phyloP scores from a whole-genome alignment of 2,797 vertebrate species.

The Onychomys arenicola region DNA sequence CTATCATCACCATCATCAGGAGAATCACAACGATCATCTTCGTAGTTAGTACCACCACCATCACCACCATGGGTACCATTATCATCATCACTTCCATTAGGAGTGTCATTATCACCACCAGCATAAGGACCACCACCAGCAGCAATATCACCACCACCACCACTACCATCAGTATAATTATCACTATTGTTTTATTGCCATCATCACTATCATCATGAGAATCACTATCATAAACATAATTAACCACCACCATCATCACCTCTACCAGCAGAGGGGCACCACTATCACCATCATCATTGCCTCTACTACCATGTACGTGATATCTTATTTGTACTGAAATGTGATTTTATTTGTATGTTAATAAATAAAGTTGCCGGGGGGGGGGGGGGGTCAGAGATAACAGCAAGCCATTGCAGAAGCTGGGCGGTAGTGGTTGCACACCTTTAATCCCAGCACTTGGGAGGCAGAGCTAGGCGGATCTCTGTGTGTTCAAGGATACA shows the following conservation, averaged over 20 bases:
- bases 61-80: not conserved
- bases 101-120: accelerated
- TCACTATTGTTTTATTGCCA: not conserved
- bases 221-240: accelerated
- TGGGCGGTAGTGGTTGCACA: no score
- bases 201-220: not conserved
- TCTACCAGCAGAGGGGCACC: not conserved
- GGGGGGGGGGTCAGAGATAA: no score
- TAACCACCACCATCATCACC: not conserved
- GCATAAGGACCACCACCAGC: accelerated
- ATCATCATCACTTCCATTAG: accelerated
- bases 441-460: no score
- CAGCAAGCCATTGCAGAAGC: no score
- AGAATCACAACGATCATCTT: accelerated
- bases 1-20: accelerated
- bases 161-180: not conserved
- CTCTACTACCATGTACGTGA: accelerated
- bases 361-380: no score
- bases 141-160: accelerated
- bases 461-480: no score
- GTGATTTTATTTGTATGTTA: no score
- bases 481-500: no score
- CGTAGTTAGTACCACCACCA: accelerated
- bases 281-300: accelerated
- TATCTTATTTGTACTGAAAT: no score